Conservation (phyloP, 2,797 vertebrate genomes). For the Myripristis murdjan region DNA sequence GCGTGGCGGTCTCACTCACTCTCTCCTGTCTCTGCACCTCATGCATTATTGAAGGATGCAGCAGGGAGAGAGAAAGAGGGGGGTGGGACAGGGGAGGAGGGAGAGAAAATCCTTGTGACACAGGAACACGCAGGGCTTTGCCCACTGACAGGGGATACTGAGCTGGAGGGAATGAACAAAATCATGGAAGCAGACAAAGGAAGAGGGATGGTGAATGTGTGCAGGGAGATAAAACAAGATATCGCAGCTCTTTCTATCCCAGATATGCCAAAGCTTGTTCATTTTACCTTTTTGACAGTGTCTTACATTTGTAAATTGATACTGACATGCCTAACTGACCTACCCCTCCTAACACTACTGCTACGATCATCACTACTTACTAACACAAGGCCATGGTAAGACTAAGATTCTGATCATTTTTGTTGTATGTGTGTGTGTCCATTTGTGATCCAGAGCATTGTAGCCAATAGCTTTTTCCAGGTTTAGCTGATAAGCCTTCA, state of each 20-base stretch:
- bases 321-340: conserved; percentile 65
- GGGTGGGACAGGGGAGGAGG: conserved; percentile 42
- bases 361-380: conserved; percentile 63
- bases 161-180: conserved; percentile 21
- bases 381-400: conserved; percentile 68
- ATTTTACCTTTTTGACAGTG: conserved; percentile 70
- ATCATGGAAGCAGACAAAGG: conserved; percentile 24
- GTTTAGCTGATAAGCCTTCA: conserved; percentile 56
- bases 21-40: conserved; percentile 69
- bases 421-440: conserved; percentile 68
- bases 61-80: conserved; percentile 44
- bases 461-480: conserved; percentile 60
- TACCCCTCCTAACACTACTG: conserved; percentile 52
- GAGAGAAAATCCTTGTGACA: conserved; percentile 48
- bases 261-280: conserved; percentile 73
- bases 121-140: conserved; percentile 30
- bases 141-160: conserved; percentile 22
- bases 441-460: conserved; percentile 70
- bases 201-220: conserved; percentile 25
- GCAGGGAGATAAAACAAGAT: conserved; percentile 51
- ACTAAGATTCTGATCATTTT: conserved; percentile 63
- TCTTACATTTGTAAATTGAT: conserved; percentile 82
- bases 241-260: conserved; percentile 67
- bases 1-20: conserved; percentile 55
- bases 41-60: conserved; percentile 75